Base-by-base conservation (phyloP, 2,797 vertebrate genomes). In the Mormyrops attenuatus region DNA sequence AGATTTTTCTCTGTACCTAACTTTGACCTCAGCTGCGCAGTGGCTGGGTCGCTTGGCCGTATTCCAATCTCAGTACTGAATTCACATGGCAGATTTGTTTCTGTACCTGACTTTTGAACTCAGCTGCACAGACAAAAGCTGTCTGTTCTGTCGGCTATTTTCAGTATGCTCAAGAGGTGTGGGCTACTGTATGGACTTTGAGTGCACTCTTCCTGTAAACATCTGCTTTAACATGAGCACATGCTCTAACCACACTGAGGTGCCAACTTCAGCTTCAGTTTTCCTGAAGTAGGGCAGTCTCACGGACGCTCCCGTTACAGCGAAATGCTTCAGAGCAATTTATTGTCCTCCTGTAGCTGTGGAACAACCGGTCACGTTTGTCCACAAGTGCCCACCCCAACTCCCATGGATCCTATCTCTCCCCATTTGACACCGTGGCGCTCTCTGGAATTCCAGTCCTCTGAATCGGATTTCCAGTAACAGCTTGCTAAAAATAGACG, bases 401-500 rank as follows among this genome's bases (percentile, higher is more conserved):
- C 60, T 30, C 55, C 20, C n/a, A 41, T 6, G 5, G 17, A 34
- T 11, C 57, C 47, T 17, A 17, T 57, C 73, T 80, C 60, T 1
- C 3, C 80, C 66, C 84, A 88, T 22, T 80, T 82, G 90, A 85
- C 87, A 90, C 63, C 44, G 90, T 52, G 1, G 53, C 90, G 88
- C 53, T 80, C 88, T 90, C 49, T 90, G 89, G 92, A 93, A 94
- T 94, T 95, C 93, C 93, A 92, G 89, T 60, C 26, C 47, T 86
- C 47, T 52, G 88, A 20, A 57, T 53, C 20, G 82, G 47, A 92
- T 90, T 92, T 93, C 95, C 95, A 94, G 94, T 94, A 91, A 93
- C 90, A 69, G 90, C 89, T 90, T 86, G 4, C 93, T 92, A 91
- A 93, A 95, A 94, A 95, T 94, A 95, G 91, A 82, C 34, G 49